Conservation (phyloP, 53 echinoderm and acorn worm genomes). For the Apostichopus leukothele region DNA sequence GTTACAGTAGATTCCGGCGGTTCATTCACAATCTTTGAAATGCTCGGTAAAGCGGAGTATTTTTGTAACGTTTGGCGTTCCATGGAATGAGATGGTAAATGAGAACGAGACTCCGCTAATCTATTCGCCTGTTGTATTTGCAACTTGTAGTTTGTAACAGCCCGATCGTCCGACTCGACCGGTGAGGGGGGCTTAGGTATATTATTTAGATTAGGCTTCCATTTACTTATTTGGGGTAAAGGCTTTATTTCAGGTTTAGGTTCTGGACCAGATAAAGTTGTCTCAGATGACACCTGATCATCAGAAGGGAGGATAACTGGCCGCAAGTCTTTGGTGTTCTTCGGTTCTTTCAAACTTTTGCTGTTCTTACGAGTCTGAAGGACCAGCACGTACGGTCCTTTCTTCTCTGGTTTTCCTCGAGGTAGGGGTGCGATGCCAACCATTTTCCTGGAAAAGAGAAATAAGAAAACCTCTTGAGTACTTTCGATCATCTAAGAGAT, state of each 20-base stretch:
- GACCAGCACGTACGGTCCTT: conserved; percentile 74
- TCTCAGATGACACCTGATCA: neutral
- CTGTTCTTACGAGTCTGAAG: conserved; percentile 54
- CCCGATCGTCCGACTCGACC: conserved; percentile 73
- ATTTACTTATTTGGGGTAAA: conserved; percentile 63
- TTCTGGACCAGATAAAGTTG: neutral
- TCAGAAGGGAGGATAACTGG: neutral
- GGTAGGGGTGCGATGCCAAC: conserved; percentile 65
- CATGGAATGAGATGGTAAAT: neutral
- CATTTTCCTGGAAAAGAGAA: conserved; percentile 61
- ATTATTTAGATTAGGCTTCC: conserved; percentile 68
- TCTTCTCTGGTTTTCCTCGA: conserved; percentile 47
- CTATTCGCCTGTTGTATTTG: conserved; percentile 77
- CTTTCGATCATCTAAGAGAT: neutral
- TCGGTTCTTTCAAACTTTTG: neutral
- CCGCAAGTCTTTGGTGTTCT: neutral
- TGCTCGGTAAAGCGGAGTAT: neutral
- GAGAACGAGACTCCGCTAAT: conserved; percentile 57
- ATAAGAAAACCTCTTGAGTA: neutral
- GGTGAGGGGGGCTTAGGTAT: conserved; percentile 50
- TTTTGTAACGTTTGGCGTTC: neutral
- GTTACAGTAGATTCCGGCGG: neutral
- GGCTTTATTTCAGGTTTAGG: neutral
- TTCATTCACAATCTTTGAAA: neutral
- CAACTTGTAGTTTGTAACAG: conserved; percentile 78